phyloP scores from a whole-genome alignment of 2,888 invertebrate species.

The Ophioninae sp. region DNA sequence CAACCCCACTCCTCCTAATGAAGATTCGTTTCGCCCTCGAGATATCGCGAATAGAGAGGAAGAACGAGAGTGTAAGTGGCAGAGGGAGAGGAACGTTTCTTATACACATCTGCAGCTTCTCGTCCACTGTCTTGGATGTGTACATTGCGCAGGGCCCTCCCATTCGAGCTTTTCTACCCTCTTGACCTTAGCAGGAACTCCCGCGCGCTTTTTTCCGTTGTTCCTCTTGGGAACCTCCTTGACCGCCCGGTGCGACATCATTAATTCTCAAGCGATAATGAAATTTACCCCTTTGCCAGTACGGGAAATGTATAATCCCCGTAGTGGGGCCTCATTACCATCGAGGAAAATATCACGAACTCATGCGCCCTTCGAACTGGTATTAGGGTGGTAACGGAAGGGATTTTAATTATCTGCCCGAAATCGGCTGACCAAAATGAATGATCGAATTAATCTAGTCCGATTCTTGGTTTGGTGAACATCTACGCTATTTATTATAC shows the following conservation, averaged over 20 bases:
- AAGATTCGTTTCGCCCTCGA: slow-evolving; percentile 20
- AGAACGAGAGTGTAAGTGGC: slow-evolving; percentile 20
- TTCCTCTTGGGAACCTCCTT: slow-evolving; percentile 21
- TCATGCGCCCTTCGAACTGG: neutral
- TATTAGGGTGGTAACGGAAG: neutral
- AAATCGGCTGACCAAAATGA: neutral
- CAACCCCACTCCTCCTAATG: slow-evolving; percentile 22
- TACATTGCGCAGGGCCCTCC: slow-evolving; percentile 2
- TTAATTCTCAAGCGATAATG: slow-evolving; percentile 30
- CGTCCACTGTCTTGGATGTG: slow-evolving; percentile 16
- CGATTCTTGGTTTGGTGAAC: no score
- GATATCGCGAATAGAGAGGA: slow-evolving; percentile 22
- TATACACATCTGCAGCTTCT: slow-evolving; percentile 16
- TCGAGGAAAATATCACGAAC: slow-evolving; percentile 28
- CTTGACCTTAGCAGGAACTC: slow-evolving; percentile 6
- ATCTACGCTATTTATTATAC: no score
- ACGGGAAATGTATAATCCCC: slow-evolving; percentile 18
- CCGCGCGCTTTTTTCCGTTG: neutral
- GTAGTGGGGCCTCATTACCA: slow-evolving; percentile 1
- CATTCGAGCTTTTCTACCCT: neutral
- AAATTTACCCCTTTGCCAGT: slow-evolving; percentile 24
- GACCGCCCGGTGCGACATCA: slow-evolving; percentile 18
- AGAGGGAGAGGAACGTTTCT: slow-evolving; percentile 10
- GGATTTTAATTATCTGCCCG: slow-evolving; percentile 26
- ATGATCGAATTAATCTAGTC: no score